These are phyloP conservation scores for Yoshiicerus persimilis DNA, from an alignment of 1,140 invertebrate genomes.

Conservation along the genomic window DNA sequence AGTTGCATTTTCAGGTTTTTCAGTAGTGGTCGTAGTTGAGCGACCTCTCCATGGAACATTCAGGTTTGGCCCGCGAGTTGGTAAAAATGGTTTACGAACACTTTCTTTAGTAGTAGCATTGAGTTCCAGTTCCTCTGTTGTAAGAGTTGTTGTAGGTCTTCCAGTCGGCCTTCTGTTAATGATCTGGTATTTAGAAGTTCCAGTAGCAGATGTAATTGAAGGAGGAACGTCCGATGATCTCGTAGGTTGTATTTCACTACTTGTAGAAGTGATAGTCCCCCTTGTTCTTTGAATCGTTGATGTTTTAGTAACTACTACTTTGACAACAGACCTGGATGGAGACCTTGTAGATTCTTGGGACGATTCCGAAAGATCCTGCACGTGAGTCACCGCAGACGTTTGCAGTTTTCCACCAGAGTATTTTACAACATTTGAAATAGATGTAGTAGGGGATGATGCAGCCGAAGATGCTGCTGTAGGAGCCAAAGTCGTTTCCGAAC, in stretches of 20 bases:
- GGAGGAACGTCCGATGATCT: not conserved
- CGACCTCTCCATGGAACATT: not conserved
- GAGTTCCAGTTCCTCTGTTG: not conserved
- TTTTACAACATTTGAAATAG: slow-evolving; percentile 33
- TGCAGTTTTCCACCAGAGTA: slow-evolving; percentile 39
- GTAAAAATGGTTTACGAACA: not conserved
- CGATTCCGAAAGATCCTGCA: not conserved
- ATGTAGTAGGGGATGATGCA: not conserved
- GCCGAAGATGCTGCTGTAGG: not conserved
- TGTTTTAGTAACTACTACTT: not conserved
- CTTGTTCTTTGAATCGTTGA: not conserved
- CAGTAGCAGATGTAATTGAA: not conserved
- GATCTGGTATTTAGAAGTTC: not conserved
- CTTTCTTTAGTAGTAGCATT: not conserved
- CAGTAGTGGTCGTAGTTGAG: not conserved
- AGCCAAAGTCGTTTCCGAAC: not conserved
- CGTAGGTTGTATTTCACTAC: not conserved
- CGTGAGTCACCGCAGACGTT: slow-evolving; percentile 8
- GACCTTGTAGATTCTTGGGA: not conserved
- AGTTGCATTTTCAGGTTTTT: not conserved
- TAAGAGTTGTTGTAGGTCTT: slow-evolving; percentile 24
- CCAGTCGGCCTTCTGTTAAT: not conserved
- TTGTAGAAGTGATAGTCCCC: not conserved
- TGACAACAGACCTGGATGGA: not conserved
- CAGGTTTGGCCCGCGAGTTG: not conserved